A percentile compares a stretch with the other conserved stretches of the same genome.
Evolutionary conservation across 2,797 vertebrate genomes (phyloP).

Genomic region (Spinibarbus caldwelli): DNA sequence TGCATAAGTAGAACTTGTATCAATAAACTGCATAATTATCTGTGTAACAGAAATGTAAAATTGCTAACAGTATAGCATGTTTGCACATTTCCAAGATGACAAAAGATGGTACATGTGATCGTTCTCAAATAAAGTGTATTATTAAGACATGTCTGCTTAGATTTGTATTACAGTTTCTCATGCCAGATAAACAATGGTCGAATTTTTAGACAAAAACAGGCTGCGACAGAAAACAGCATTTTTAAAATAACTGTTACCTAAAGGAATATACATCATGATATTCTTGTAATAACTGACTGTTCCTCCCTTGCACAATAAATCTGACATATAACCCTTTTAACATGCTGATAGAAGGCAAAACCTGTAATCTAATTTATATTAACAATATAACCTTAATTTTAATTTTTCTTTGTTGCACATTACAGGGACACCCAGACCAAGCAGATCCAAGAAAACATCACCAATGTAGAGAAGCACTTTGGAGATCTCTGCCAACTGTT

Average conservation of each 20-base stretch:
- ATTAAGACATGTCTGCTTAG: not conserved
- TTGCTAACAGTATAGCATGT: not conserved
- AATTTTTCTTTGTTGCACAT: not conserved
- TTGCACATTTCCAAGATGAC: not conserved
- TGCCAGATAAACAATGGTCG: not conserved
- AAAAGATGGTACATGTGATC: not conserved
- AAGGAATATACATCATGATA: not conserved
- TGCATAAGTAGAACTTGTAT: too few relatives aligned
- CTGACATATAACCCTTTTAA: not conserved
- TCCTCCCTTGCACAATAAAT: not conserved
- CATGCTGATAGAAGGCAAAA: not conserved
- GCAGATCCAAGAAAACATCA: conserved; percentile 91
- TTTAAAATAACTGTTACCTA: not conserved
- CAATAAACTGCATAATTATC: not conserved
- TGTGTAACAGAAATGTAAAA: not conserved
- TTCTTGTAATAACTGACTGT: not conserved
- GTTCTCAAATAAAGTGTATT: not conserved
- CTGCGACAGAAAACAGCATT: not conserved
- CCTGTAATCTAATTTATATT: not conserved
- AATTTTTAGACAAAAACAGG: not conserved
- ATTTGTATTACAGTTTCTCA: not conserved
- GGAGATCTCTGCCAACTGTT: conserved; percentile 95
- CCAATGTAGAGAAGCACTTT: conserved; percentile 96
- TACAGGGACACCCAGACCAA: conserved; percentile 90
- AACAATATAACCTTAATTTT: not conserved